These are phyloP conservation scores for Chelon auratus DNA, from an alignment of 2,797 vertebrate genomes.

Conservation along the genomic window DNA sequence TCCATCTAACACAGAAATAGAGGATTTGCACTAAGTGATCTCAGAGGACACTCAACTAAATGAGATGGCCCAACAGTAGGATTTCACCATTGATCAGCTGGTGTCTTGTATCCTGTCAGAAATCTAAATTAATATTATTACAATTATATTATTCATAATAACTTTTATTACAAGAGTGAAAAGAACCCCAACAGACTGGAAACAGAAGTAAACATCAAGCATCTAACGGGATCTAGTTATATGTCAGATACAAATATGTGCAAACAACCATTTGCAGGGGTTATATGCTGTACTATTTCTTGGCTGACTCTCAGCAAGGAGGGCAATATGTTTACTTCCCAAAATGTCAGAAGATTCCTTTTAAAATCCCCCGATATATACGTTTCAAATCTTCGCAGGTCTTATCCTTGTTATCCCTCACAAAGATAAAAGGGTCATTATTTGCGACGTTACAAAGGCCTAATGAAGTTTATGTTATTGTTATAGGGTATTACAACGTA, in stretches of 20 bases:
- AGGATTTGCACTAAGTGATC: conserved; percentile 52
- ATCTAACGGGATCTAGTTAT: not conserved
- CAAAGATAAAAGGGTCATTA: not conserved
- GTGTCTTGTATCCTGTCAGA: not conserved
- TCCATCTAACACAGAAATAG: conserved; percentile 41
- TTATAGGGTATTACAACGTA: not conserved
- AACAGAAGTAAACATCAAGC: not conserved
- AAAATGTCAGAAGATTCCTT: not conserved
- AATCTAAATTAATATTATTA: not conserved
- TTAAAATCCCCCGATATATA: not conserved
- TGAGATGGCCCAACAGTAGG: not conserved
- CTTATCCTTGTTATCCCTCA: not conserved
- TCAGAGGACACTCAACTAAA: conserved; percentile 31
- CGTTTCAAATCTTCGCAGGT: not conserved
- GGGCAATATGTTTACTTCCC: not conserved
- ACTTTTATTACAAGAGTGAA: not conserved
- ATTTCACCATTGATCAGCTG: conserved; percentile 13
- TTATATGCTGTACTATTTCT: not conserved
- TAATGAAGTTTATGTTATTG: not conserved
- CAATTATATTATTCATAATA: not conserved
- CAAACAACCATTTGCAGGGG: not conserved
- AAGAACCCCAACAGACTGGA: not conserved
- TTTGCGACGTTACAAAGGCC: conserved; percentile 3
- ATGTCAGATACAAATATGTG: not conserved
- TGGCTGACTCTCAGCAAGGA: not conserved